phyloP scores from a whole-genome alignment of 2,888 invertebrate genomes.

The Lithosia quadra region DNA sequence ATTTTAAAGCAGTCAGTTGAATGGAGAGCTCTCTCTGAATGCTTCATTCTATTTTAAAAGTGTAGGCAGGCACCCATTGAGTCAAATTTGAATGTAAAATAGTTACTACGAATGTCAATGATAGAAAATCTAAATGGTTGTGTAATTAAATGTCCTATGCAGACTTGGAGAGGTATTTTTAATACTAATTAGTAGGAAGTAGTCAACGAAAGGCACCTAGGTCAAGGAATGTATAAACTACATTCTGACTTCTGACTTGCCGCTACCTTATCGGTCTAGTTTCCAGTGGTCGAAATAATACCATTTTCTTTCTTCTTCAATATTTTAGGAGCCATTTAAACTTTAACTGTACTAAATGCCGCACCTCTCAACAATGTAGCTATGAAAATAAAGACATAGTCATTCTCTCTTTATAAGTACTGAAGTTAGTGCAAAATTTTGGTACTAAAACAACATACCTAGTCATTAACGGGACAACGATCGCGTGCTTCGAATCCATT shows the following conservation, averaged over 20 bases:
- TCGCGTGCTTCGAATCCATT: constrained; percentile 5
- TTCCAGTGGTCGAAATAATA: no score
- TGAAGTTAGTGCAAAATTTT: not conserved
- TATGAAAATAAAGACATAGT: not conserved
- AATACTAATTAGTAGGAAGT: no score
- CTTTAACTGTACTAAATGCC: no score
- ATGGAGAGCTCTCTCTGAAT: constrained; percentile 1
- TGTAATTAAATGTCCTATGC: no score
- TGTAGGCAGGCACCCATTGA: not conserved
- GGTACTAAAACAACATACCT: not conserved
- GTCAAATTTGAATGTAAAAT: not conserved
- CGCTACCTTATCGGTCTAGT: no score
- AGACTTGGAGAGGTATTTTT: no score
- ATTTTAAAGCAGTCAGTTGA: constrained; percentile 24
- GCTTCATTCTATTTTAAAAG: not conserved
- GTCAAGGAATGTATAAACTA: no score
- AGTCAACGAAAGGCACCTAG: no score
- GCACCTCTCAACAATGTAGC: not conserved
- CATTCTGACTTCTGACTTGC: no score
- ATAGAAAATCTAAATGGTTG: no score
- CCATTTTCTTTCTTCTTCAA: no score
- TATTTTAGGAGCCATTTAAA: no score
- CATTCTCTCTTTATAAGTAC: not conserved
- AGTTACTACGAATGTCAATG: not conserved
- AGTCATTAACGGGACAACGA: constrained; percentile 11